A percentile compares a stretch with the other conserved stretches of the same genome.
phyloP scores from a whole-genome alignment of 2,888 invertebrate genomes.

The Drosophila gaucha region DNA sequence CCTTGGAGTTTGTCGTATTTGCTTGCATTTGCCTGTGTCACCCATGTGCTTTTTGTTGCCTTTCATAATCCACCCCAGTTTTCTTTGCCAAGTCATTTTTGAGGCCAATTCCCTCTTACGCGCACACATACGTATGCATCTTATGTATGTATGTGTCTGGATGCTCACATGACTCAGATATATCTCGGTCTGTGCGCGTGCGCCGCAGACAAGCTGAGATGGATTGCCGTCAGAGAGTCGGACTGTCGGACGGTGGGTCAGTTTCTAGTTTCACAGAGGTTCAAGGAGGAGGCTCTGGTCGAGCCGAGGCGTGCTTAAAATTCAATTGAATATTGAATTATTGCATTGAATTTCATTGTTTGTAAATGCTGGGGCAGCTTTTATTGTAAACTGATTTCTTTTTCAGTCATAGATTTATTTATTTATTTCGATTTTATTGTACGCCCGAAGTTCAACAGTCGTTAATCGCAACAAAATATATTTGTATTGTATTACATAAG shows the following conservation, averaged over 20 bases:
- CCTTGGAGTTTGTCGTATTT: background rate
- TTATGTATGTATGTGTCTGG: background rate
- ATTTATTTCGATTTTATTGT: conserved; percentile 71
- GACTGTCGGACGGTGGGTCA: conserved; percentile 25
- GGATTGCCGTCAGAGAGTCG: conserved; percentile 70
- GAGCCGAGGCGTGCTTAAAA: conserved; percentile 75
- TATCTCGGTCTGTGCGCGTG: conserved; percentile 62
- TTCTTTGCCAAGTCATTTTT: conserved; percentile 25
- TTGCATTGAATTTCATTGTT: conserved; percentile 83
- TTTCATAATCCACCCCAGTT: conserved; percentile 30
- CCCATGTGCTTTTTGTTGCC: background rate
- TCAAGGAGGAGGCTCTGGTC: conserved; percentile 42
- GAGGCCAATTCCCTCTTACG: conserved; percentile 69
- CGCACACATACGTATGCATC: background rate
- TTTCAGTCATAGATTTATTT: conserved; percentile 75
- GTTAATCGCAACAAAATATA: conserved; percentile 64
- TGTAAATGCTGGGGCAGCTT: conserved; percentile 73
- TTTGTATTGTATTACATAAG: conserved; percentile 58
- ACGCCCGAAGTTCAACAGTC: conserved; percentile 54
- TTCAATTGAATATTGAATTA: conserved; percentile 84
- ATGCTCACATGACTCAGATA: conserved; percentile 26
- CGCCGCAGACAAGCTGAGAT: conserved; percentile 67
- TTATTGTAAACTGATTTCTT: conserved; percentile 78
- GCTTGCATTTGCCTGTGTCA: background rate
- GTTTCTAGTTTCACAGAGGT: conserved; percentile 71